These are phyloP conservation scores for Nyctibius bracteatus DNA, from an alignment of 2,113 vertebrate species.

Conservation along the genomic window DNA sequence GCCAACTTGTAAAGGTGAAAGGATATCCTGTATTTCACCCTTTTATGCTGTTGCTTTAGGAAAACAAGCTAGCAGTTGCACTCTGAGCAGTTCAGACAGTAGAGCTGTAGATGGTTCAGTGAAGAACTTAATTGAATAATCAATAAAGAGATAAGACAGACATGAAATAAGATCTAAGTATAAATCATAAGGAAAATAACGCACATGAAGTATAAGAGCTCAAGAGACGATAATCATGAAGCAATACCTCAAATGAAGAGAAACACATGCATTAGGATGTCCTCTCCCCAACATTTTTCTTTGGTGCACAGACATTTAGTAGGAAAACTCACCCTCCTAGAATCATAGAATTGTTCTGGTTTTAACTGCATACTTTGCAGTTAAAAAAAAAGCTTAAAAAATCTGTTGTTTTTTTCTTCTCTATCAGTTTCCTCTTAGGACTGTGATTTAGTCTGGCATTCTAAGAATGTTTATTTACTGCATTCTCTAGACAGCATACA, in stretches of 20 bases:
- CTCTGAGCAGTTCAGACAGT: not conserved
- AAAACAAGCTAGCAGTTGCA: not conserved
- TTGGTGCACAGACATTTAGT: not conserved
- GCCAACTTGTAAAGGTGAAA: not conserved
- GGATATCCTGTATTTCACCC: not conserved
- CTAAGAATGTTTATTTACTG: conserved; percentile 10
- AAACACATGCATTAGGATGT: not conserved
- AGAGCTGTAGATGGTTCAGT: not conserved
- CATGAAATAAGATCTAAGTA: not conserved
- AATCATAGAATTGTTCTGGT: no score
- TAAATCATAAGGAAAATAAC: not conserved
- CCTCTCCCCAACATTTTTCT: not conserved
- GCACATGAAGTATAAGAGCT: not conserved
- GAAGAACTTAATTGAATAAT: not conserved
- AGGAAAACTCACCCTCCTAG: not conserved
- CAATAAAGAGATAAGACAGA: not conserved
- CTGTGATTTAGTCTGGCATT: not conserved
- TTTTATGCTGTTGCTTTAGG: not conserved
- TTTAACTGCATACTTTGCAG: not conserved
- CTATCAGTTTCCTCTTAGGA: not conserved
- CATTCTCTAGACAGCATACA: not conserved
- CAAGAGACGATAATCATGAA: not conserved
- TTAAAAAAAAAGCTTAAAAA: not conserved
- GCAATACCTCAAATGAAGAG: not conserved
- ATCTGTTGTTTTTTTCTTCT: not conserved